A percentile compares a stretch with the other conserved stretches of the same genome.
Evolutionary conservation across 2,797 vertebrate genomes (phyloP).

Genomic region (Hydrolagus colliei): DNA sequence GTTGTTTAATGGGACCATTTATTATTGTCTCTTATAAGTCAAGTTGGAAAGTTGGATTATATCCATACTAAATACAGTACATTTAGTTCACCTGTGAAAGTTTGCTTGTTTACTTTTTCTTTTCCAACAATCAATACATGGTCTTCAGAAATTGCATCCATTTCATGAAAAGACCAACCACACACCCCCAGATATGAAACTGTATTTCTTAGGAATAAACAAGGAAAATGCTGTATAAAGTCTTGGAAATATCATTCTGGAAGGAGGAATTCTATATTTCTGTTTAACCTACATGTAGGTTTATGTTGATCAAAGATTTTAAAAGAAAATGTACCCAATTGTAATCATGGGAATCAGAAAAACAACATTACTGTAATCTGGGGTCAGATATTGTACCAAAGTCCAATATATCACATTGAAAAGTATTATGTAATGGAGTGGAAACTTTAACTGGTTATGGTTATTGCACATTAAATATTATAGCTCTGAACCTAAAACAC

Average conservation of each 20-base stretch:
- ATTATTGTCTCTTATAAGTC: background rate
- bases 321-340: constrained; percentile 2
- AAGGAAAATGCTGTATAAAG: background rate
- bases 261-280: background rate
- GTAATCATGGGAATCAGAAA: background rate
- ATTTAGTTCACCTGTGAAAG: background rate
- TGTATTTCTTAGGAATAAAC: background rate
- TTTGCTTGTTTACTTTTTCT: background rate
- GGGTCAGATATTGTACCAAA: background rate
- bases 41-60: background rate
- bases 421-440: constrained; percentile 19
- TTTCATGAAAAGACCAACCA: background rate
- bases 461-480: constrained; percentile 31
- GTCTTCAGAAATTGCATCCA: background rate
- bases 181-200: background rate
- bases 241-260: background rate
- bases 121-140: background rate
- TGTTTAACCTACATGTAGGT: constrained; percentile 3
- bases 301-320: background rate
- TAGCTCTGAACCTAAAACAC: background rate
- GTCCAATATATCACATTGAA: background rate
- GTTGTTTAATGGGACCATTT: background rate
- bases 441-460: background rate
- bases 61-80: no score
- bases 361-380: constrained; percentile 13